phyloP scores from a whole-genome alignment of 2,113 vertebrate species.

The Ameiurus melas region DNA sequence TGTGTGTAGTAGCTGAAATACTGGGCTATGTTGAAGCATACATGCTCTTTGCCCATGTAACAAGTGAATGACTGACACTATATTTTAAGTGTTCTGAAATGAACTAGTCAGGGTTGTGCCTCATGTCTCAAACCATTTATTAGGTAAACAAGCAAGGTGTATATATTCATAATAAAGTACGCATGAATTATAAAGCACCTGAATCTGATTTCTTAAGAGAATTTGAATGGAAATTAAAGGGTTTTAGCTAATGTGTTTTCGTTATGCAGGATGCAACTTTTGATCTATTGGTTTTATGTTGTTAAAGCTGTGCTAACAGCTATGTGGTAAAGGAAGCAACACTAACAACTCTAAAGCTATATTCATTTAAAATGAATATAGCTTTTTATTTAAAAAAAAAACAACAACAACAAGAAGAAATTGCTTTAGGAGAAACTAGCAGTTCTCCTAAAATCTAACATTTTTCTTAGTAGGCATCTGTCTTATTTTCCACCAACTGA shows the following conservation, averaged over 20 bases:
- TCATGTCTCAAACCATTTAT: neutral
- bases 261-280: neutral
- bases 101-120: no score
- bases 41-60: neutral
- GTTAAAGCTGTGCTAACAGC: neutral
- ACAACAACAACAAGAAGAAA: no score
- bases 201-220: neutral
- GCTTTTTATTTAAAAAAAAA: no score
- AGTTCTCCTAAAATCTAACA: no score
- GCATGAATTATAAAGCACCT: neutral
- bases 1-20: neutral
- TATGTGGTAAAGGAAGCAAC: neutral
- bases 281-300: neutral
- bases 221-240: neutral
- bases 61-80: neutral
- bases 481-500: neutral
- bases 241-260: neutral
- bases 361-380: no score
- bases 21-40: neutral
- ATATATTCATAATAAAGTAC: slow-evolving; percentile 5
- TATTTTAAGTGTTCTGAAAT: neutral
- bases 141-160: neutral
- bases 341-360: neutral
- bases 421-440: neutral
- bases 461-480: neutral